Conservation (phyloP, 2,888 invertebrate species). For the Megalurothrips usitatus region DNA sequence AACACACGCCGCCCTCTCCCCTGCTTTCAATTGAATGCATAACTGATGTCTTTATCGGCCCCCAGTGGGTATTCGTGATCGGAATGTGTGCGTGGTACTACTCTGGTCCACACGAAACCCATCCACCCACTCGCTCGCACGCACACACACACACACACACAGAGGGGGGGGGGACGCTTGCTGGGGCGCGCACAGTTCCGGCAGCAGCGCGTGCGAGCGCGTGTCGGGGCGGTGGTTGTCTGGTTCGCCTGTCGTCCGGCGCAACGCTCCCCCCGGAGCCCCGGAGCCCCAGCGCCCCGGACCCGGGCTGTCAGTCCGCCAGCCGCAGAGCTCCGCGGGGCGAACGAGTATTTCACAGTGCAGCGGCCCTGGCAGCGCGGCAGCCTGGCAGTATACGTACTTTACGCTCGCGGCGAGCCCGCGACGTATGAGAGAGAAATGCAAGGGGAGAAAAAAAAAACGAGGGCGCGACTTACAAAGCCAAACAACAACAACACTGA, state of each 20-base stretch:
- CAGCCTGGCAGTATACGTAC: not conserved
- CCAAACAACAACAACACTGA: not conserved
- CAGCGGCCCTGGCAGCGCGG: not conserved
- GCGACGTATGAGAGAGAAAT: not conserved
- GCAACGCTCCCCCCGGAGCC: not conserved
- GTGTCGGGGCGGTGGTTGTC: not conserved
- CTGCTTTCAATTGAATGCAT: not conserved
- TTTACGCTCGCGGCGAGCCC: not conserved
- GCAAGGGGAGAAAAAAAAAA: not conserved
- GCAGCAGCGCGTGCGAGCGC: not conserved
- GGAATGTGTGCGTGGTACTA: not conserved
- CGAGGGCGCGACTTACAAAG: not conserved
- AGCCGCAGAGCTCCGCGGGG: not conserved
- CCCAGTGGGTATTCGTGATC: not conserved
- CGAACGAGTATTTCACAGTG: not conserved
- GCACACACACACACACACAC: not conserved
- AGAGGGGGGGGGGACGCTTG: too few species aligned
- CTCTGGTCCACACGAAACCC: not conserved
- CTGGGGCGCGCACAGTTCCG: too few species aligned
- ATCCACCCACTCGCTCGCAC: not conserved
- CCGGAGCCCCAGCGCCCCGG: not conserved
- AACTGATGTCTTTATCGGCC: not conserved
- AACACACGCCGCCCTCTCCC: not conserved
- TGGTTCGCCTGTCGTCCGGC: not conserved
- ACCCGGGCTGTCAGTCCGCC: not conserved